Base-by-base conservation (phyloP, 2,797 vertebrate genomes). In the Sarcoramphus papa region DNA sequence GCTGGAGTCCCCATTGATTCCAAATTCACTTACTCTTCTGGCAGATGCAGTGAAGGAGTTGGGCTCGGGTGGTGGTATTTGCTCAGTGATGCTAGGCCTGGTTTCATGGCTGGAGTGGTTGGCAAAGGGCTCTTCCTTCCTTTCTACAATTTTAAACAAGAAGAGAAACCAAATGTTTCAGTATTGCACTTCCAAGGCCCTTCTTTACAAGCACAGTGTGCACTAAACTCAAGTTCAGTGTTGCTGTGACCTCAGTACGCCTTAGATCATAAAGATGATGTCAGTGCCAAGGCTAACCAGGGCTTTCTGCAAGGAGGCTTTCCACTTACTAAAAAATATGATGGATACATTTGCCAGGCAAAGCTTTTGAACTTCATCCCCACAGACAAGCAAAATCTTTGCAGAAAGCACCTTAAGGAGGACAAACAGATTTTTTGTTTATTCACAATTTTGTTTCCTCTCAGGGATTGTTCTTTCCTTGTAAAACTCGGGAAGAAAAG, bases 11-110 rank as follows among this genome's bases (percentile, higher is more conserved):
- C 88, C 76, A 40, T 0, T 18, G 63, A 68, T 93, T 77, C 65
- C 76, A 79, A 67, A 88, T 88, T 70, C 91, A 97, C 98, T 98
- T 96, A 98, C 98, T 95, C 97, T 98, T 97, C 97, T 95, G 93
- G 97, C 90, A 84, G 97, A 94, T 72, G 96, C 94, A 92, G 97
- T 96, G 97, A 97, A 96, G 90, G 96, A 94, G 82, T 96, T 98
- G 85, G 96, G 96, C 90, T 96, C 86, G 2, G 97, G 92, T 78
- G 96, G 37, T 82, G 97, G 94, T 51, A 93, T 94, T 85, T 96
- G 97, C 85, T 98, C 98, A 48, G 59, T 68, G 93, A 95, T 17
- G 45, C 72, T 92, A 83, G 94, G 97, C 94, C 95, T 97, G 94
- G 92, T 90, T 72, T 98, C 97, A 48, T 94, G 89, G 92, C 74